Percentiles rank a stretch among this genome's conserved stretches.
phyloP scores from a whole-genome alignment of 2,113 vertebrate genomes.

The Crotalus tigris region DNA sequence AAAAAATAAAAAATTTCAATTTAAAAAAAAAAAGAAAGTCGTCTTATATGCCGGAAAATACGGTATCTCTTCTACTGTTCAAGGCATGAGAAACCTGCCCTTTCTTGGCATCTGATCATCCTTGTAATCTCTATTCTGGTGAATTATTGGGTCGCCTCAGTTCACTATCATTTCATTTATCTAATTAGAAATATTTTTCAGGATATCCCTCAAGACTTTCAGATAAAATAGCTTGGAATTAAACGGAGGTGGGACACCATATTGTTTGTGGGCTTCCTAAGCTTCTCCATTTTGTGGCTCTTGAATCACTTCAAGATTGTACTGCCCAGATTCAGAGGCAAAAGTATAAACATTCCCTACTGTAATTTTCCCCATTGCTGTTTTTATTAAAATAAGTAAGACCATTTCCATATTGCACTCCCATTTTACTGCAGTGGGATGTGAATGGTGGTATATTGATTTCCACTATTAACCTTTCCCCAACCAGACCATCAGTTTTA shows the following conservation, averaged over 20 bases:
- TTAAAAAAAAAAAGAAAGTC: too few species aligned
- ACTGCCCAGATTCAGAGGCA: not conserved
- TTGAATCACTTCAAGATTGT: not conserved
- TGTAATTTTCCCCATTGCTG: not conserved
- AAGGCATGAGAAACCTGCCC: not conserved
- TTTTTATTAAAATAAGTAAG: not conserved
- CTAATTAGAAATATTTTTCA: not conserved
- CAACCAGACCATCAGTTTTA: not conserved
- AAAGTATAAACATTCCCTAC: not conserved
- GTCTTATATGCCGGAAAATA: too few species aligned
- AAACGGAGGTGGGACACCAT: not conserved
- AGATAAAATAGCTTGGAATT: not conserved
- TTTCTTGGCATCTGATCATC: not conserved
- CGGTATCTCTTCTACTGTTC: not conserved
- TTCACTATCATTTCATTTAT: not conserved
- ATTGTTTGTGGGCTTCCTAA: not conserved
- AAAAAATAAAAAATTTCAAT: too few species aligned
- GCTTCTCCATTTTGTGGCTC: not conserved
- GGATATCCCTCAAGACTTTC: not conserved
- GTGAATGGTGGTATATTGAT: not conserved
- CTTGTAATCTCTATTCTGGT: not conserved
- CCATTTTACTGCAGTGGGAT: not conserved
- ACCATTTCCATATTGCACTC: not conserved
- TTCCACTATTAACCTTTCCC: not conserved
- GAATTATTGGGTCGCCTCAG: not conserved